phyloP scores from a whole-genome alignment of 2,113 vertebrate species.

The Pongo abelii region DNA sequence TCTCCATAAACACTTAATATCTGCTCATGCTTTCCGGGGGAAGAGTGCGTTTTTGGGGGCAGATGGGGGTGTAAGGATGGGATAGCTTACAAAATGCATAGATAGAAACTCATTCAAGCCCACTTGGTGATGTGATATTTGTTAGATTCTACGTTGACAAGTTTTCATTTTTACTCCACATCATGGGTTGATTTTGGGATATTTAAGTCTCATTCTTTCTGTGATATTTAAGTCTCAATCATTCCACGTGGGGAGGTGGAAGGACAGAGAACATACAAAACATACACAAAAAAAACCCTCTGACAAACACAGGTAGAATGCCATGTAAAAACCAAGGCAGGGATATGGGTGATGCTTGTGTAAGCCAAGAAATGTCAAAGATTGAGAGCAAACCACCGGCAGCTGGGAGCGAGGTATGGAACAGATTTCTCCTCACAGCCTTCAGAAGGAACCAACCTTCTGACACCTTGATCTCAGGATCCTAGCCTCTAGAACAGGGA shows the following conservation, averaged over 20 bases:
- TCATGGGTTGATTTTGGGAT: neutral
- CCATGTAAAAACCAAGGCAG: neutral
- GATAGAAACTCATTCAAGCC: neutral
- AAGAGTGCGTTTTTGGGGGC: neutral
- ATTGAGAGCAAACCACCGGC: too few relatives aligned
- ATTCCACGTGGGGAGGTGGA: neutral
- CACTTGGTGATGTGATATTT: neutral
- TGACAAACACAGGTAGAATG: neutral
- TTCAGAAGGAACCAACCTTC: neutral
- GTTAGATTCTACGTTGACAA: neutral
- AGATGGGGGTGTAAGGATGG: neutral
- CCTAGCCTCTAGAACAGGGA: neutral
- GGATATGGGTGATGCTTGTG: neutral
- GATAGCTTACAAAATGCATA: neutral
- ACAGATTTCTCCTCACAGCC: neutral
- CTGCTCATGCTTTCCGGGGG: neutral
- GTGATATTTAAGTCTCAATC: neutral
- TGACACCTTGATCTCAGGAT: neutral
- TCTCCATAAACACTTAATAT: neutral
- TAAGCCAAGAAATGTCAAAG: neutral
- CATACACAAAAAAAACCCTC: neutral
- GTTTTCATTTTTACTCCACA: neutral
- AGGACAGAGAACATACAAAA: neutral
- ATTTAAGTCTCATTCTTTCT: slow-evolving; percentile 1
- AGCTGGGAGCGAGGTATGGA: neutral